Evolutionary conservation across 2,888 invertebrate genomes (phyloP).

Genomic region (Cremastinae sp.): DNA sequence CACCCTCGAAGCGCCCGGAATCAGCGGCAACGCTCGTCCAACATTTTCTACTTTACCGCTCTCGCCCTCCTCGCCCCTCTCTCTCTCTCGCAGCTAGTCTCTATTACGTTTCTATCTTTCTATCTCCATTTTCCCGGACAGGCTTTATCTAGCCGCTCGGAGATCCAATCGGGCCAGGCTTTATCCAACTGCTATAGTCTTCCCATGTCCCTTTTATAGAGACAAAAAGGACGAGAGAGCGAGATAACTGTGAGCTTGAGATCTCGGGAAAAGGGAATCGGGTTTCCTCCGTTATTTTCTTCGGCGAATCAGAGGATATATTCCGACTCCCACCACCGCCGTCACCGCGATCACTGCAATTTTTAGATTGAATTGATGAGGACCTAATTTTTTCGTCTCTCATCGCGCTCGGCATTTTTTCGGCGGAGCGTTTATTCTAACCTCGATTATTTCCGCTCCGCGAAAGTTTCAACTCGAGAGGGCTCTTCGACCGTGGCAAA

Average conservation of each 20-base stretch:
- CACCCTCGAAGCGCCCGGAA: background rate
- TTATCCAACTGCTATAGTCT: constrained; percentile 16
- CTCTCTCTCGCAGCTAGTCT: background rate
- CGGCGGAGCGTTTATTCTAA: background rate
- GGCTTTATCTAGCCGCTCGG: constrained; percentile 30
- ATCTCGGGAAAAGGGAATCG: too few species aligned
- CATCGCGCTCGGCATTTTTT: constrained; percentile 9
- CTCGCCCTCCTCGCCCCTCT: background rate
- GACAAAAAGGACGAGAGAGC: constrained; percentile 8
- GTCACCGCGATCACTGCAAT: too few species aligned
- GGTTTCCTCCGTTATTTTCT: too few species aligned
- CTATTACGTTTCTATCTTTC: constrained; percentile 32
- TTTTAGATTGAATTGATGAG: background rate
- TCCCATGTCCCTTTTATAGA: background rate
- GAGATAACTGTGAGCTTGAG: too few species aligned
- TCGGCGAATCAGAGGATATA: too few species aligned
- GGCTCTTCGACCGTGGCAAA: constrained; percentile 48
- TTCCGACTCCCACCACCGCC: too few species aligned
- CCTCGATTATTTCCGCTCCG: constrained; percentile 1
- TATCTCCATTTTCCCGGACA: constrained; percentile 29
- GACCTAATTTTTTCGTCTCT: background rate
- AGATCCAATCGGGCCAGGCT: constrained; percentile 10
- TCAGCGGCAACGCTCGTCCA: constrained; percentile 21
- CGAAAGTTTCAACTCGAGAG: constrained; percentile 33
- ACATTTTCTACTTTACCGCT: constrained; percentile 41